These are phyloP conservation scores for Macropis europaea DNA, from an alignment of 2,888 invertebrate genomes.

Conservation along the genomic window DNA sequence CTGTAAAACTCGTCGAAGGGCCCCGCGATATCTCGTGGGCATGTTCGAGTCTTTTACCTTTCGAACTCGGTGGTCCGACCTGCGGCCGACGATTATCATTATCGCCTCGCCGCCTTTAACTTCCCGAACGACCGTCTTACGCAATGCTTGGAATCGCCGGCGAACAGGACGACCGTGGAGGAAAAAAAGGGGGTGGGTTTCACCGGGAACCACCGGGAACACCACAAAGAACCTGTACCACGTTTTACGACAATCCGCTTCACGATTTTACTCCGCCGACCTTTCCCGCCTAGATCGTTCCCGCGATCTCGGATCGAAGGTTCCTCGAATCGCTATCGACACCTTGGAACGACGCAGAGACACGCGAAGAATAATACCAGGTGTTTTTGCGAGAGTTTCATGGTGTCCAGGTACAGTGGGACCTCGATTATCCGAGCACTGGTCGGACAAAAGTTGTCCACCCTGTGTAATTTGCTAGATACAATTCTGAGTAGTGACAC, in stretches of 20 bases:
- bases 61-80: slow-evolving; percentile 53
- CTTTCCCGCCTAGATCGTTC: not conserved
- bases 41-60: slow-evolving; percentile 26
- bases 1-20: slow-evolving; percentile 15
- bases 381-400: too few species aligned
- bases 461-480: too few species aligned
- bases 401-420: too few species aligned
- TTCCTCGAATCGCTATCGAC: not conserved
- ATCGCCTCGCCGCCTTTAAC: slow-evolving; percentile 62
- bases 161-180: slow-evolving; percentile 1
- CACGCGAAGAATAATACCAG: too few species aligned
- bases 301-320: not conserved
- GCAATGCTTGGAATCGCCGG: slow-evolving; percentile 70
- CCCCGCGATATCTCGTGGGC: slow-evolving; percentile 36
- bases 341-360: too few species aligned
- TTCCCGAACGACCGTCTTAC: slow-evolving; percentile 65
- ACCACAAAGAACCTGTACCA: slow-evolving; percentile 5
- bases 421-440: too few species aligned
- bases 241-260: slow-evolving; percentile 65
- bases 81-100: slow-evolving; percentile 66
- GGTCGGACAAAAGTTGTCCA: too few species aligned
- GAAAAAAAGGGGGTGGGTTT: not conserved
- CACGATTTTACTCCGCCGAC: slow-evolving; percentile 50
- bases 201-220: not conserved
- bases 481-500: too few species aligned